Percentiles rank a stretch among this genome's conserved stretches.
Conservation (phyloP, 2,113 vertebrate species). For the Limnothrissa miodon region DNA sequence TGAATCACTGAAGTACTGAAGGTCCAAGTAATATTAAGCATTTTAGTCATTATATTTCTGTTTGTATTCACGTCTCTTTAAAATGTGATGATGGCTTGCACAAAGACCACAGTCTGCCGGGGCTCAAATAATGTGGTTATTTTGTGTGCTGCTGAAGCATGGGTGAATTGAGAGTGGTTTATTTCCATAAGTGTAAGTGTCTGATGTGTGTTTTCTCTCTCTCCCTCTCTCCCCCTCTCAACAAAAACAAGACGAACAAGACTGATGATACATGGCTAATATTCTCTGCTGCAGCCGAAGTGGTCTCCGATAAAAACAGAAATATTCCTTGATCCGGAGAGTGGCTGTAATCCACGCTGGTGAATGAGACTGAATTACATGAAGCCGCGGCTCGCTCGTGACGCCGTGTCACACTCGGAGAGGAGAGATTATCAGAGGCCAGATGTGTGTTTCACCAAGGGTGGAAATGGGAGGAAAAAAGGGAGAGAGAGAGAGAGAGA, state of each 20-base stretch:
- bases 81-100: slow-evolving; percentile 18
- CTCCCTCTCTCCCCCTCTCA: background rate
- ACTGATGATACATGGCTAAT: background rate
- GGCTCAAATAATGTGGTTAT: background rate
- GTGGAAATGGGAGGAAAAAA: slow-evolving; percentile 41
- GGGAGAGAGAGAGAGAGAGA: background rate
- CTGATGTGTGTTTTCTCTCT: background rate
- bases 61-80: background rate
- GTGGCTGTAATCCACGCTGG: slow-evolving; percentile 28
- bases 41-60: background rate
- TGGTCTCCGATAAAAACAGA: background rate
- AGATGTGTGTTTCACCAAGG: slow-evolving; percentile 65
- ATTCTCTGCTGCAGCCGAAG: background rate
- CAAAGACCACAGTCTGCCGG: background rate
- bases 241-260: slow-evolving; percentile 7
- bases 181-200: background rate
- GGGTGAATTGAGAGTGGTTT: background rate
- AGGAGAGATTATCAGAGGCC: slow-evolving; percentile 64
- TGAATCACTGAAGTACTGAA: background rate
- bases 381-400: slow-evolving; percentile 61
- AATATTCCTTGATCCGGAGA: slow-evolving; percentile 36
- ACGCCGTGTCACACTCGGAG: slow-evolving; percentile 57
- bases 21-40: background rate
- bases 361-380: slow-evolving; percentile 55
- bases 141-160: background rate